These are phyloP conservation scores for Grammomys surdaster DNA, from an alignment of 2,113 vertebrate genomes.

Conservation along the genomic window DNA sequence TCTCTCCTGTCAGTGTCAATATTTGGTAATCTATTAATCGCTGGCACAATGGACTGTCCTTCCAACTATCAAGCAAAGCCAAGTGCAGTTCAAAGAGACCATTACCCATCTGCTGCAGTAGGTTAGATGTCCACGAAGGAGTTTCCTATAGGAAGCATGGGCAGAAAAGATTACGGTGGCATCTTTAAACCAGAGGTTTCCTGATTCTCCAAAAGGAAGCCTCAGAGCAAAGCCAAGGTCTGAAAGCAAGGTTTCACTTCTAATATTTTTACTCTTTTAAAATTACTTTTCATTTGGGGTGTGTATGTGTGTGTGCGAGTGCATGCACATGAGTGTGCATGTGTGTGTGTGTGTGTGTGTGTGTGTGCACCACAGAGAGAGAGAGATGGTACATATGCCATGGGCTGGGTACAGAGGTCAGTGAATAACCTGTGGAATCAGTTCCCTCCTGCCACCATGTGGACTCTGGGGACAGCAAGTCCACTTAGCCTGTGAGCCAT, in stretches of 20 bases:
- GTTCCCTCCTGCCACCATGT: too few relatives aligned
- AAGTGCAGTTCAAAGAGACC: conserved; percentile 43
- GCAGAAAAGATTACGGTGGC: background rate
- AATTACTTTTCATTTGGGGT: background rate
- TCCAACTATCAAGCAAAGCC: conserved; percentile 31
- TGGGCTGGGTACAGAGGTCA: background rate
- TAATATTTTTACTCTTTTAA: background rate
- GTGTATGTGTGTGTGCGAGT: background rate
- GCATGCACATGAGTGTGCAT: too few relatives aligned
- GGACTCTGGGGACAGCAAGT: background rate
- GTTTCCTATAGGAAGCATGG: background rate
- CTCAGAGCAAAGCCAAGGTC: background rate
- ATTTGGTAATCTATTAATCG: background rate
- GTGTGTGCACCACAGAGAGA: too few relatives aligned
- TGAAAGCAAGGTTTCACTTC: conserved; percentile 8
- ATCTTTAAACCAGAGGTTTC: background rate
- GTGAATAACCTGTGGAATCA: background rate
- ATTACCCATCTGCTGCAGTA: background rate
- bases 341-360: background rate
- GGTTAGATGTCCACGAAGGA: background rate
- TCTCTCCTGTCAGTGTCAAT: background rate
- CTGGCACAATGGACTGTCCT: background rate
- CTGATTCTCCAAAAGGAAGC: background rate
- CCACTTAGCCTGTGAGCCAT: background rate
- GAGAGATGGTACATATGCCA: background rate